These are phyloP conservation scores for Castor canadensis DNA, from an alignment of 2,113 vertebrate genomes.

Conservation along the genomic window DNA sequence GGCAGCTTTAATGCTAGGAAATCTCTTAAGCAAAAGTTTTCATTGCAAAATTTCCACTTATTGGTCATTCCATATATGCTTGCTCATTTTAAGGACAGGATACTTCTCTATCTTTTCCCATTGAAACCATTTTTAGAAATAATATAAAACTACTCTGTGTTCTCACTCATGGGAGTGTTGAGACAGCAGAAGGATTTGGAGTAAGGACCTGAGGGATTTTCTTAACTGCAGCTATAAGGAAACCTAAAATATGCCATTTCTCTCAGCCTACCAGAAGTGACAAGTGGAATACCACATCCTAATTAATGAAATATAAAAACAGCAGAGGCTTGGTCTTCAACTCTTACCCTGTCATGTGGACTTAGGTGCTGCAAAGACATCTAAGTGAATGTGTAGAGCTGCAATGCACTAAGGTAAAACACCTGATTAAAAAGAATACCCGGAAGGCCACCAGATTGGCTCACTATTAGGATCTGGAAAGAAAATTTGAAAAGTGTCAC, in stretches of 20 bases:
- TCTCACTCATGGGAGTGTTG: neutral
- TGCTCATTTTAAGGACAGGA: slow-evolving; percentile 14
- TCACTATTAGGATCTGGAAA: neutral
- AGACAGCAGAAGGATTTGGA: neutral
- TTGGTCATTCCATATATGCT: neutral
- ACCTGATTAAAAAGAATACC: slow-evolving; percentile 23
- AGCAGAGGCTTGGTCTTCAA: neutral
- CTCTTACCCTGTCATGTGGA: neutral
- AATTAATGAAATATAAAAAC: neutral
- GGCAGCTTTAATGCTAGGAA: neutral
- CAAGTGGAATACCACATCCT: neutral
- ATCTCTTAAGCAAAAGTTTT: neutral
- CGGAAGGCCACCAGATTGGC: neutral
- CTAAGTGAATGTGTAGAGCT: neutral
- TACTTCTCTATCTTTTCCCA: neutral
- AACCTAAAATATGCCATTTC: neutral
- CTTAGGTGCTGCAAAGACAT: neutral
- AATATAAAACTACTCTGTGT: neutral
- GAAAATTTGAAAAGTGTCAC: slow-evolving; percentile 8
- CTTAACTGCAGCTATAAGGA: neutral
- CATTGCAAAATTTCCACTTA: neutral
- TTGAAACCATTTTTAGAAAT: neutral
- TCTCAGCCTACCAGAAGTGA: neutral
- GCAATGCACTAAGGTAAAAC: neutral
- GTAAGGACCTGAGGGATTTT: slow-evolving; percentile 1